phyloP scores from a whole-genome alignment of 2,888 invertebrate species.

The Petrolisthes cinctipes region DNA sequence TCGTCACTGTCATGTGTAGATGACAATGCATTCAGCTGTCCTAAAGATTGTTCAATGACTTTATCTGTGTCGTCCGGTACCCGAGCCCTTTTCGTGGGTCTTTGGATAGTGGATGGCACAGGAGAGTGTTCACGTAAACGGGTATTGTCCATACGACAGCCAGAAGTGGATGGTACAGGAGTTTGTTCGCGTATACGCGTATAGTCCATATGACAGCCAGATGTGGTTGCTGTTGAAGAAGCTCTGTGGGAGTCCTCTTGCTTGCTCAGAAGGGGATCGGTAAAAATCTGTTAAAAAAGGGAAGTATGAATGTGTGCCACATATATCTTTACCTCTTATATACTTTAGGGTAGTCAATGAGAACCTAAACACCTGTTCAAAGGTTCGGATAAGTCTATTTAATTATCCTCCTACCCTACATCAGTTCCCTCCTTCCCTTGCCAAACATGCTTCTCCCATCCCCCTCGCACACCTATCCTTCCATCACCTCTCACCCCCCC shows the following conservation, averaged over 20 bases:
- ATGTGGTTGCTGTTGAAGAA: slow-evolving; percentile 21
- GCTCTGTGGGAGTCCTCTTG: slow-evolving; percentile 24
- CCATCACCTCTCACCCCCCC: not conserved
- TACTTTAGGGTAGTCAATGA: slow-evolving; percentile 4
- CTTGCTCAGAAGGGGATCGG: slow-evolving; percentile 22
- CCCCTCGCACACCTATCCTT: not conserved
- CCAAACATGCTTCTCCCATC: not conserved
- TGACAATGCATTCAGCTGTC: slow-evolving; percentile 38
- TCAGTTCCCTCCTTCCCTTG: not conserved
- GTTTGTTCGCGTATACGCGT: no score
- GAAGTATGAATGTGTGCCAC: slow-evolving; percentile 23
- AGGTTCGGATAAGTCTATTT: slow-evolving; percentile 1
- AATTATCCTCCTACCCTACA: not conserved
- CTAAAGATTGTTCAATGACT: slow-evolving; percentile 29
- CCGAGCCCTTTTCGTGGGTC: slow-evolving; percentile 32
- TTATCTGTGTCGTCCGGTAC: slow-evolving; percentile 38
- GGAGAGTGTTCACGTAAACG: slow-evolving; percentile 21
- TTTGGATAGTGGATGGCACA: slow-evolving; percentile 11
- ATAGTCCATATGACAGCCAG: no score
- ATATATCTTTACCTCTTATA: slow-evolving; percentile 2
- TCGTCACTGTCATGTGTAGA: slow-evolving; percentile 34
- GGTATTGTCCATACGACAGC: slow-evolving; percentile 37
- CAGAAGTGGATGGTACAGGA: slow-evolving; percentile 11
- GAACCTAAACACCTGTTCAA: not conserved
- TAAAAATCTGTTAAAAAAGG: slow-evolving; percentile 22